Base-by-base conservation (phyloP, 92 coral and sea anemone genomes). In the Galaxea fascicularis region DNA sequence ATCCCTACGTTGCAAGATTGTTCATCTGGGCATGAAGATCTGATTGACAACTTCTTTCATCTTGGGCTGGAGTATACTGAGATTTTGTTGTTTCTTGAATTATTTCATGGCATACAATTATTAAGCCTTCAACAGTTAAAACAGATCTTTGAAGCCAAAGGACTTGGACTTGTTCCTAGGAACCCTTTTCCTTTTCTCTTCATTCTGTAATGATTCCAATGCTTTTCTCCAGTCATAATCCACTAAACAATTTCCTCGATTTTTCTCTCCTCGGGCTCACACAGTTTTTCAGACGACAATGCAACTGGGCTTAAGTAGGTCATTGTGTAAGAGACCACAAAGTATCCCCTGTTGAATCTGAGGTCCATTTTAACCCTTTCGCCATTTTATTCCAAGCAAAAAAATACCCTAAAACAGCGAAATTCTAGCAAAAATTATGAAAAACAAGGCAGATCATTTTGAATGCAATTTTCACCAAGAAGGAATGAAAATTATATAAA, bases 291-390 rank as follows among this genome's bases (percentile, higher is more conserved):
- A n/a, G n/a, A n/a, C n/a, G n/a, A n/a, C n/a, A n/a, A n/a, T n/a
- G n/a, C n/a, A n/a, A n/a, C n/a, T n/a, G n/a, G n/a, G n/a, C n/a
- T n/a, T n/a, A n/a, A n/a, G n/a, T n/a, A n/a, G n/a, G n/a, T n/a
- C n/a, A n/a, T n/a, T n/a, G n/a, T n/a, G n/a, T n/a, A n/a, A n/a
- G n/a, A n/a, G n/a, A n/a, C n/a, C n/a, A n/a, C n/a, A n/a, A n/a
- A n/a, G n/a, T n/a, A n/a, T n/a, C n/a, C n/a, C n/a, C n/a, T n/a
- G n/a, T n/a, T n/a, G n/a, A n/a, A n/a, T n/a, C n/a, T n/a, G n/a
- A n/a, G n/a, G n/a, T n/a, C n/a, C 41, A 6, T 35, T 35, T 76
- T 82, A 83, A 76, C 92, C 85, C 89, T 84, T 84, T 89, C 89
- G 72, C 86, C 86, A 84, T 76, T 56, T 41, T 22, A 60, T 71